Conservation (phyloP, 2,888 invertebrate species). For the Erannis defoliaria region DNA sequence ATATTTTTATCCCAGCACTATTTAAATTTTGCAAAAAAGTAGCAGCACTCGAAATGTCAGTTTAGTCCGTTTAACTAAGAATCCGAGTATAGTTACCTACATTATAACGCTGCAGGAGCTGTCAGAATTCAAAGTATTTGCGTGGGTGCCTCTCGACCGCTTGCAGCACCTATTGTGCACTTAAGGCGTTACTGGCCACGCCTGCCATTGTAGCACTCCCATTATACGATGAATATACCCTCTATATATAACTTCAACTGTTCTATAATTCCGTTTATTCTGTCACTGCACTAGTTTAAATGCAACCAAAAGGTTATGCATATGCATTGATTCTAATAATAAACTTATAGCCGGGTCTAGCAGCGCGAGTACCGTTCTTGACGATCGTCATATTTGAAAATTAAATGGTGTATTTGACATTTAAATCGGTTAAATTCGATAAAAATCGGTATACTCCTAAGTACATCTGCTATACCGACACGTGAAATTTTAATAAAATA, state of each 20-base stretch:
- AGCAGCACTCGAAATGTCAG: too few relatives aligned
- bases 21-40: too few relatives aligned
- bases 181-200: conserved; percentile 51
- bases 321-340: background rate
- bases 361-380: too few relatives aligned
- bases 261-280: background rate
- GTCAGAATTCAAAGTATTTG: conserved; percentile 2
- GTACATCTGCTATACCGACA: too few relatives aligned
- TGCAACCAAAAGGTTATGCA: background rate
- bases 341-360: background rate
- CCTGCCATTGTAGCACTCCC: conserved; percentile 52
- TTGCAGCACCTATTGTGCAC: conserved; percentile 21
- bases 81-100: background rate
- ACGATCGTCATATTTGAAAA: too few relatives aligned
- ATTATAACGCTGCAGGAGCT: background rate
- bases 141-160: conserved; percentile 33
- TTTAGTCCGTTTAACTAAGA: too few relatives aligned
- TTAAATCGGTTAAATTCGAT: too few relatives aligned
- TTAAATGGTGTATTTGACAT: too few relatives aligned
- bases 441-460: too few relatives aligned
- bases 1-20: too few relatives aligned
- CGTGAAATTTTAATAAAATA: too few relatives aligned
- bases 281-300: background rate
- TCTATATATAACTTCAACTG: conserved; percentile 35
- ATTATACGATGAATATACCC: conserved; percentile 47